These are phyloP conservation scores for Neuroterus valhalla DNA, from an alignment of 1,140 invertebrate genomes.

Conservation along the genomic window DNA sequence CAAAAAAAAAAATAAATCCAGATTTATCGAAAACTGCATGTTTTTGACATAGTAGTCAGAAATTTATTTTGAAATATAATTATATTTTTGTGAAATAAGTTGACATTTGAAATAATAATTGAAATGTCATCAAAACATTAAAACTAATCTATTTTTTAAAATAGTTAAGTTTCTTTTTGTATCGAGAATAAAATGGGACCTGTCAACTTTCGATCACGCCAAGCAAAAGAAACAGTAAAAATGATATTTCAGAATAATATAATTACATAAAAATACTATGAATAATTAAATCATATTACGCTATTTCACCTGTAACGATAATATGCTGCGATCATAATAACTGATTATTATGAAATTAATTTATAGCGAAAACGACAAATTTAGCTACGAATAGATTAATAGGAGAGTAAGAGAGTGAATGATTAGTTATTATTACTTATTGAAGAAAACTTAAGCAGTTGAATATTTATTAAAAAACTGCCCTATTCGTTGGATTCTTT, in stretches of 20 bases:
- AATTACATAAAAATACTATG: constrained; percentile 61
- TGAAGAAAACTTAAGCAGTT: constrained; percentile 58
- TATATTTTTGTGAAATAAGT: constrained; percentile 5
- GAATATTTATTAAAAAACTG: constrained; percentile 68
- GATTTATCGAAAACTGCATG: background rate
- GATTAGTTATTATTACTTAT: constrained; percentile 69
- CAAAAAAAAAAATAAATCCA: background rate
- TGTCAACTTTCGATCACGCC: constrained; percentile 50
- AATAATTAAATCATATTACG: constrained; percentile 64
- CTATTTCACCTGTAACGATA: constrained; percentile 71
- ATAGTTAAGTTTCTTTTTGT: background rate
- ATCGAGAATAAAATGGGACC: constrained; percentile 17
- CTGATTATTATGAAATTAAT: constrained; percentile 67
- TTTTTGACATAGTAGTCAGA: background rate
- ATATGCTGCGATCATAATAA: constrained; percentile 60
- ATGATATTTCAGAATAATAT: constrained; percentile 62
- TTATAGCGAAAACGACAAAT: constrained; percentile 72
- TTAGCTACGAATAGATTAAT: constrained; percentile 74
- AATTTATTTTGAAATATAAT: constrained; percentile 33
- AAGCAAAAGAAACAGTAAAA: constrained; percentile 43
- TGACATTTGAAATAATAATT: background rate
- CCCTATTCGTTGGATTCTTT: constrained; percentile 66
- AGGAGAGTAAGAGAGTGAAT: constrained; percentile 73
- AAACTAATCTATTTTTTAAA: constrained; percentile 10
- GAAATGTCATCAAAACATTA: background rate